These are phyloP conservation scores for Gallinago stenura DNA, from an alignment of 2,797 vertebrate species.

Conservation along the genomic window DNA sequence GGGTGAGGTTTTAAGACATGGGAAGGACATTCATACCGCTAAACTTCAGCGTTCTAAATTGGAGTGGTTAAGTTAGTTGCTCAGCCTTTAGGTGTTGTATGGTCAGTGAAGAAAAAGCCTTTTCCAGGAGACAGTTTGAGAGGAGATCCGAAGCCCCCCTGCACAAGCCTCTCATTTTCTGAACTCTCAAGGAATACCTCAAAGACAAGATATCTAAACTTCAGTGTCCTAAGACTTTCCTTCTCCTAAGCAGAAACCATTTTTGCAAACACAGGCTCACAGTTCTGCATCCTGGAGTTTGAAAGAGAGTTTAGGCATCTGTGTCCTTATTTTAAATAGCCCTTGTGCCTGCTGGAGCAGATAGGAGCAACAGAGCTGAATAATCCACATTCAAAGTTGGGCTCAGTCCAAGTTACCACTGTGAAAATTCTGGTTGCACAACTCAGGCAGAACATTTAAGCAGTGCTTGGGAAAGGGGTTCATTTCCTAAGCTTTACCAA, in stretches of 20 bases:
- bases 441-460: conserved; percentile 10
- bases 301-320: conserved; percentile 51
- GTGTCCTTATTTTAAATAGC: conserved; percentile 55
- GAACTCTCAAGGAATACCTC: neutral
- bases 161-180: neutral
- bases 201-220: neutral
- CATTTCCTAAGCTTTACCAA: neutral
- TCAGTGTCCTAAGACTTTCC: neutral
- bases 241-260: neutral
- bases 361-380: conserved; percentile 64
- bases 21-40: neutral
- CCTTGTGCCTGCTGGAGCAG: conserved; percentile 54
- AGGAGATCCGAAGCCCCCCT: neutral
- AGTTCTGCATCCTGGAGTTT: conserved; percentile 53
- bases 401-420: conserved; percentile 32
- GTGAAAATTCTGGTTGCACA: conserved; percentile 43
- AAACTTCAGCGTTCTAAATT: neutral
- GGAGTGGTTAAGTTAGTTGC: neutral
- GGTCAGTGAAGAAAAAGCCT: neutral
- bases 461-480: neutral
- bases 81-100: rapidly evolving
- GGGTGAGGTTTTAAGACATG: neutral
- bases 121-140: neutral
- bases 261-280: conserved; percentile 16
- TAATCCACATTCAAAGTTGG: conserved; percentile 62